Percentiles rank a stretch among this genome's conserved stretches.
Evolutionary conservation across 2,888 invertebrate genomes (phyloP).

Genomic region (Aphidius colemani): DNA sequence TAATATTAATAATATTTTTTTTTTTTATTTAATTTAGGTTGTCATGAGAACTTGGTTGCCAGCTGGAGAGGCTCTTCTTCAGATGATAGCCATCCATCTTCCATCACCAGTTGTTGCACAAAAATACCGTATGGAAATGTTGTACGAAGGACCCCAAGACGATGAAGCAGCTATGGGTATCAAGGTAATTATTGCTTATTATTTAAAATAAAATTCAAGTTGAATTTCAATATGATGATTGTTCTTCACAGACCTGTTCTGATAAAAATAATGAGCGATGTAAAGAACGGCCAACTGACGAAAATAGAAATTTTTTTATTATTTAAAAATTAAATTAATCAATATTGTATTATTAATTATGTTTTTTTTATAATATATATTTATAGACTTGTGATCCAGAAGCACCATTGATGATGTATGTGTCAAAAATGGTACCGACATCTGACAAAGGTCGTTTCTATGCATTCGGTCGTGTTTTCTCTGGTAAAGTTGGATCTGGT

Average conservation of each 20-base stretch:
- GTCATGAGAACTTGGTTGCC: constrained; percentile 99
- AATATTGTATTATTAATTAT: background rate
- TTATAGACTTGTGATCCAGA: constrained; percentile 88
- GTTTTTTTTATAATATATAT: constrained; percentile 18
- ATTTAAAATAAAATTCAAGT: background rate
- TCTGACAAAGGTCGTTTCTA: constrained; percentile 99
- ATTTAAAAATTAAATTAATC: background rate
- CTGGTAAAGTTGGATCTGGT: constrained; percentile 86
- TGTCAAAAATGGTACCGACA: constrained; percentile 99
- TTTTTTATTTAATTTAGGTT: constrained; percentile 62
- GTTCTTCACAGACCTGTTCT: constrained; percentile 58
- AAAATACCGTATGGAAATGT: constrained; percentile 98
- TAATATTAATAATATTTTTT: background rate
- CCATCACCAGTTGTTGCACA: constrained; percentile 99
- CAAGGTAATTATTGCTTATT: constrained; percentile 63
- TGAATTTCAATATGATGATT: constrained; percentile 49
- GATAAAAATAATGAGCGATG: constrained; percentile 46
- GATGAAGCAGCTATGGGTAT: constrained; percentile 92
- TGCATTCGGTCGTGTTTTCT: constrained; percentile 99
- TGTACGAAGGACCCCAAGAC: constrained; percentile 98
- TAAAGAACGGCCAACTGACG: constrained; percentile 54
- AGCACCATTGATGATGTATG: constrained; percentile 99
- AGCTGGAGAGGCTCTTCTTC: constrained; percentile 98
- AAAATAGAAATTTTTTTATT: background rate
- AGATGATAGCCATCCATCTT: constrained; percentile 99